These are phyloP conservation scores for Orycteropus afer DNA, from an alignment of 2,113 vertebrate species.

Conservation along the genomic window DNA sequence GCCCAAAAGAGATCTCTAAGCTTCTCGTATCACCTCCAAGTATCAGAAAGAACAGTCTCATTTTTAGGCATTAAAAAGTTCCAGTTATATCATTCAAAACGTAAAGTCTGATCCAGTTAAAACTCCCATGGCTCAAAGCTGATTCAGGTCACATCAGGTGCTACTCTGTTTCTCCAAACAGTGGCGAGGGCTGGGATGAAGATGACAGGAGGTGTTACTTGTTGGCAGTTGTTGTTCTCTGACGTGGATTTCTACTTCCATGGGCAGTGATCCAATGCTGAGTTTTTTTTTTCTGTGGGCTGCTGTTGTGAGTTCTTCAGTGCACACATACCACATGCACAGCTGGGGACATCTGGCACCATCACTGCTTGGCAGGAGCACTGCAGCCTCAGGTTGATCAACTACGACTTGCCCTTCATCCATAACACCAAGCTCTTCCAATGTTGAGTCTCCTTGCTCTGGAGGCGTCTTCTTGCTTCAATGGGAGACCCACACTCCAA, in stretches of 20 bases:
- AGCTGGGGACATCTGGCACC: rapidly evolving
- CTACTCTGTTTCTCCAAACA: not conserved
- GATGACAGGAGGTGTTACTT: rapidly evolving
- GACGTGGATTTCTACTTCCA: rapidly evolving
- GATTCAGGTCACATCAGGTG: rapidly evolving
- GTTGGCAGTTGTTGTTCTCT: rapidly evolving
- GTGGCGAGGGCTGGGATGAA: not conserved
- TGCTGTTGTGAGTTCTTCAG: not conserved
- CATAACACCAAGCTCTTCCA: not conserved
- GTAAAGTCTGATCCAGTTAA: not conserved
- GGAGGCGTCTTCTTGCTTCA: not conserved
- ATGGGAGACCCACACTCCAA: not conserved
- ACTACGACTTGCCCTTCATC: not conserved
- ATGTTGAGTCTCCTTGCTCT: not conserved
- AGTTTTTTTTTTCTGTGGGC: rapidly evolving
- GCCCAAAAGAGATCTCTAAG: not conserved
- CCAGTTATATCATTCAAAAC: not conserved
- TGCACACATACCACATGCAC: too few species aligned
- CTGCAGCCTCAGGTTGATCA: not conserved
- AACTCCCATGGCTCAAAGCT: not conserved
- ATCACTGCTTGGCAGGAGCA: not conserved
- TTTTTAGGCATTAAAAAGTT: not conserved
- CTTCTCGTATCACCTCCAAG: not conserved
- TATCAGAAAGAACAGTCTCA: not conserved
- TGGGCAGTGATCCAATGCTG: rapidly evolving